Evolutionary conservation across 2,113 vertebrate genomes (phyloP).

Genomic region (Sclerurus mexicanus): DNA sequence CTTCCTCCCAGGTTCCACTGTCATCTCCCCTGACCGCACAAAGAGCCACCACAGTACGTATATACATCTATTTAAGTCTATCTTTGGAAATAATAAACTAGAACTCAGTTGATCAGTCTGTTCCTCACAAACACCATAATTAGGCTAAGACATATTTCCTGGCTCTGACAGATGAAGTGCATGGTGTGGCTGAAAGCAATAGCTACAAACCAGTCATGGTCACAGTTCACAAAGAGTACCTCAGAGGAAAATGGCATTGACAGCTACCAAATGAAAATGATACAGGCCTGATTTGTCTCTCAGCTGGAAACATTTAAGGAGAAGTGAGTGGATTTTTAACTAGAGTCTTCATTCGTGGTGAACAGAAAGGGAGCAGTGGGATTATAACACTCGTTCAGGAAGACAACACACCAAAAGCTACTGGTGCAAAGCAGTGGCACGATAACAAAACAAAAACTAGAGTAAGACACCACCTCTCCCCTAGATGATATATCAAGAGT

Average conservation of each 20-base stretch:
- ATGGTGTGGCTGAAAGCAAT: neutral
- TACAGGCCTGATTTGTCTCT: neutral
- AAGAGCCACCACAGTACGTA: neutral
- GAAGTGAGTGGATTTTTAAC: neutral
- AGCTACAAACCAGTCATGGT: neutral
- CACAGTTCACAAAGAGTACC: neutral
- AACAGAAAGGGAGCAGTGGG: neutral
- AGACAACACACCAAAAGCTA: neutral
- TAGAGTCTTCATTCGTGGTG: neutral
- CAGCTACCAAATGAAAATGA: neutral
- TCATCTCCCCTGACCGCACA: neutral
- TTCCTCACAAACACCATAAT: conserved; percentile 40
- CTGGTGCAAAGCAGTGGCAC: neutral
- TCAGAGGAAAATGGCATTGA: neutral
- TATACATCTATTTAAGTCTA: neutral
- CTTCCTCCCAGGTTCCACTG: neutral
- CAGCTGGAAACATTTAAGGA: conserved; percentile 6
- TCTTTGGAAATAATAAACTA: conserved; percentile 36
- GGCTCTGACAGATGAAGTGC: conserved; percentile 4
- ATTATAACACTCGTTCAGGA: neutral
- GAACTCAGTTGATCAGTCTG: neutral
- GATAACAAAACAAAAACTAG: neutral
- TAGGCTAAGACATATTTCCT: conserved; percentile 7
- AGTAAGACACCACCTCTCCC: neutral
- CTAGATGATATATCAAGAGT: neutral